These are phyloP conservation scores for Pygocentrus nattereri DNA, from an alignment of 2,797 vertebrate genomes.

Conservation along the genomic window DNA sequence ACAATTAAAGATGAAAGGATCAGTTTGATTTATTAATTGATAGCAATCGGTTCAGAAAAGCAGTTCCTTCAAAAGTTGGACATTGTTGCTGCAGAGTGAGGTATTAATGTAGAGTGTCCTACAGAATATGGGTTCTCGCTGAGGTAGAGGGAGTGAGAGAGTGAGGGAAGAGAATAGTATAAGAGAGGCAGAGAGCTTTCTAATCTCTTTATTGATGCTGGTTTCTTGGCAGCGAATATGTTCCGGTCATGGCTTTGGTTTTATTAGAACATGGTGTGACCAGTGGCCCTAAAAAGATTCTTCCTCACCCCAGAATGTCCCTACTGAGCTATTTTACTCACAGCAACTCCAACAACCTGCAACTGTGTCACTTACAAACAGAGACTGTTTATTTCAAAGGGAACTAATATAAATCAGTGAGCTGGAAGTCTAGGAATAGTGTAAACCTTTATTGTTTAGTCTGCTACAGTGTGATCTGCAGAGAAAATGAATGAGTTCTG, in stretches of 20 bases:
- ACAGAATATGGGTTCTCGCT: background rate
- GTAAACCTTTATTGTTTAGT: background rate
- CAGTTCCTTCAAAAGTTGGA: too few relatives aligned
- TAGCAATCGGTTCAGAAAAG: too few relatives aligned
- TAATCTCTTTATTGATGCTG: background rate
- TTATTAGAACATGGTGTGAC: slow-evolving; percentile 19
- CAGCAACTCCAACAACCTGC: background rate
- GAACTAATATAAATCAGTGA: background rate
- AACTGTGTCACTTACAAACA: slow-evolving; percentile 4
- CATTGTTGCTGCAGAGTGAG: too few relatives aligned
- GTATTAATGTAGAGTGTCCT: background rate
- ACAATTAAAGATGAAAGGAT: too few relatives aligned
- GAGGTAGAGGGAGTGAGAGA: background rate
- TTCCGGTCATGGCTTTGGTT: slow-evolving; percentile 32
- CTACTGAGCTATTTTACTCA: background rate
- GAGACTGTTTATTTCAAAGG: background rate
- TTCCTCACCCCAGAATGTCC: background rate
- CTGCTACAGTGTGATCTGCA: background rate
- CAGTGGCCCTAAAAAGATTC: slow-evolving; percentile 1
- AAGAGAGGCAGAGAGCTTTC: background rate
- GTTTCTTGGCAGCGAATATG: slow-evolving; percentile 6
- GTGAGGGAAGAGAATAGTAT: background rate
- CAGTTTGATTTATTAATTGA: too few relatives aligned
- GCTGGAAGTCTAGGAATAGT: background rate
- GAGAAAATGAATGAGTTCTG: slow-evolving; percentile 16